Conservation (phyloP, 2,888 invertebrate species). For the Sipha maydis region DNA sequence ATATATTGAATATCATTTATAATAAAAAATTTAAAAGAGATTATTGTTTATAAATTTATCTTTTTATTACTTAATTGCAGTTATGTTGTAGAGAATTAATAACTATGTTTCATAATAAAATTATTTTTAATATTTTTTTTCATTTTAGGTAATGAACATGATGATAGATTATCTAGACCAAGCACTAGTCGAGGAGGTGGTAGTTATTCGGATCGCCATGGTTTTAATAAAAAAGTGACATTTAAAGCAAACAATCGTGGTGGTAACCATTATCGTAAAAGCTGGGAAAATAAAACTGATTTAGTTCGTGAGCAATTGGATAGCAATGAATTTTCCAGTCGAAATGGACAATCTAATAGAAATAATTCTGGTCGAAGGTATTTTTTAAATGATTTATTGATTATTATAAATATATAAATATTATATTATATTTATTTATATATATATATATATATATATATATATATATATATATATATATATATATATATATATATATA, state of each 20-base stretch:
- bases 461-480: too few relatives aligned
- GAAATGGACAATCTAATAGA: slow-evolving; percentile 26
- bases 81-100: too few relatives aligned
- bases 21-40: too few relatives aligned
- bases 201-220: slow-evolving; percentile 34
- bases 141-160: slow-evolving; percentile 37
- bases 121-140: not conserved
- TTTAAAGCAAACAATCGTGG: slow-evolving; percentile 42
- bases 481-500: too few relatives aligned
- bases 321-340: slow-evolving; percentile 5
- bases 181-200: slow-evolving; percentile 46
- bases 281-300: slow-evolving; percentile 54
- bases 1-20: too few relatives aligned
- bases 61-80: too few relatives aligned
- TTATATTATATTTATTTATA: too few relatives aligned
- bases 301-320: slow-evolving; percentile 43
- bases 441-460: too few relatives aligned
- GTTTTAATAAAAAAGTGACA: slow-evolving; percentile 52
- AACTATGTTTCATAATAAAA: too few relatives aligned
- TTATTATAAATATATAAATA: too few relatives aligned
- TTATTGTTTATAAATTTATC: too few relatives aligned
- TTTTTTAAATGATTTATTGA: not conserved
- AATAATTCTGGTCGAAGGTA: slow-evolving; percentile 45
- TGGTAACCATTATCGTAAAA: slow-evolving; percentile 44
- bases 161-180: slow-evolving; percentile 41